Evolutionary conservation across 2,113 vertebrate species (phyloP), one percentile per base, ranked within the genome.

Genomic region (Colinus virginianus): DNA sequence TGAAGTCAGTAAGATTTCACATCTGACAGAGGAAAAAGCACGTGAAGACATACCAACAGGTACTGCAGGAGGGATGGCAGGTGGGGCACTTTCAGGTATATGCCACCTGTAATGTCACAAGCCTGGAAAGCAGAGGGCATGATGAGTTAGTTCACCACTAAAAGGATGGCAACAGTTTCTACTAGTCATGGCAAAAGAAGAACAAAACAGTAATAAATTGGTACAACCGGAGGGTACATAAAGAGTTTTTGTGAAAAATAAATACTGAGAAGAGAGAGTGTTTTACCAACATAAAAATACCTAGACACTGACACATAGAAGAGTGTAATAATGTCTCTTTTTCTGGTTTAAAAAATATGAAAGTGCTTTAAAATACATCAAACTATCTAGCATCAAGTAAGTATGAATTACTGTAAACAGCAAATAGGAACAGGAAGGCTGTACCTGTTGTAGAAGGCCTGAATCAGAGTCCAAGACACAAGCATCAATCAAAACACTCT

Each of bases 21-120:
- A 45, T 32, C 23, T 34, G 40, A 78, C 66, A 63, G 18, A 45
- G 2, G 2, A 68, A 58, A 84, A 80, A 34, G 15, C 42, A 45
- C 3, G 1, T 2, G 2, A 30, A 20, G 49, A 81, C 98, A 98
- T 88, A 99, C 99, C 98, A 99, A 93, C 74, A 99, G 97, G 88
- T 99, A 99, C 74, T 99, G 99, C 87, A 98, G 97, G 58, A 99
- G 97, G 19, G 99, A 98, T 6, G 97, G 95, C 97, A 98, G 98
- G 90, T 99, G 98, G 4, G 98, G 99, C 84, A 99, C 98, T 95
- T 98, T 99, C 91, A 99, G 80, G 96, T 99, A 99, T 77, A 99
- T 97, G 18, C 99, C 99, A 74, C 99, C 99, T 0, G 99, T 99
- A 87, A 99, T 99, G 93, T 99, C 99, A 97, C 99, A 99, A 72